Base-by-base conservation (phyloP, 2,888 invertebrate genomes). In the Apocheima hispidaria region DNA sequence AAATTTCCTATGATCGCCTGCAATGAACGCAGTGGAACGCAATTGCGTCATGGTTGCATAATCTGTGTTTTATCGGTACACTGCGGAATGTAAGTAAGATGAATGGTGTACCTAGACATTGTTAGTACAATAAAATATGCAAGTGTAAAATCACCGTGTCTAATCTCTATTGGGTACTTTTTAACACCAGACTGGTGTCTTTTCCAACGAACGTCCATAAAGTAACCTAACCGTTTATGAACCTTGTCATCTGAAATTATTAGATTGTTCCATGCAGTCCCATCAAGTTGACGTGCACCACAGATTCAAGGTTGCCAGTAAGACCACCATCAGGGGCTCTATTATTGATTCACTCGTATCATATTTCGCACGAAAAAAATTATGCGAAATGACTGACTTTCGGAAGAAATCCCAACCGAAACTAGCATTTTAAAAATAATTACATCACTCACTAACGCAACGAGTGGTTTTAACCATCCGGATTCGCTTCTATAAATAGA, bases 11-110 rank as follows among this genome's bases (percentile, higher is more conserved):
- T 20, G 26, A 33, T 30, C 21, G 26, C 35, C 9, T 21, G 38
- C 14, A 46, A 12, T 23, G 18, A 18, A 35, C 26, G 41, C 48
- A 49, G 12, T 26, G 33, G 40, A 21, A 33, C 23, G 14, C 28
- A 41, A 21, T 61, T 68, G 70, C 81, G 80, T 80, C 79, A 77
- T 60, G 16, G 61, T 79, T 79, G 77, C 78, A 76, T 77, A 77
- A 74, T 66, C 60, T 63, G 38, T 63, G 38, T 64, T 71, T 74
- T 77, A 75, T 77, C 76, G 71, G 66, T 62, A 66, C 43, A 61
- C 72, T 70, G 65, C 68, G 71, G 76, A 76, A 77, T 66, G 63
- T 61, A 70, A 72, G 63, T 61, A 70, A 72, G 59, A 54, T 14
- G 30, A 16, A 33, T n/a, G 7, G 18, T 16, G 6, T 26, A 67